phyloP scores from a whole-genome alignment of 2,888 invertebrate species.

The Petrophora chlorosata region DNA sequence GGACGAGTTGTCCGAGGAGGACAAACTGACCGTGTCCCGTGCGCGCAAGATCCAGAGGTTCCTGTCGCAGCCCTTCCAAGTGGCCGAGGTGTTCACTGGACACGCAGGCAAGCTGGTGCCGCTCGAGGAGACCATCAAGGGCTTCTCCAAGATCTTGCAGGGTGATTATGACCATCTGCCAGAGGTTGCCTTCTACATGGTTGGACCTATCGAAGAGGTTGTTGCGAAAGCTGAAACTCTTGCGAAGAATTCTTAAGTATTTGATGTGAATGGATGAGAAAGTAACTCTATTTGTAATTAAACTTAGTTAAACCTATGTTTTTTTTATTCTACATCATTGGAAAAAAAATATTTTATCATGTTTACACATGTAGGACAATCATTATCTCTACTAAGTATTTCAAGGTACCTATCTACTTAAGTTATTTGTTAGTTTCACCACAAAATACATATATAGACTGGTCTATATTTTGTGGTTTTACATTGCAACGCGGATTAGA shows the following conservation, averaged over 20 bases:
- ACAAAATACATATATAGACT: no score
- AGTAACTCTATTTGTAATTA: slow-evolving; percentile 59
- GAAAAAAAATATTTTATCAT: no score
- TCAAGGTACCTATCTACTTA: no score
- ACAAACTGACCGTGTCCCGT: slow-evolving; percentile 96
- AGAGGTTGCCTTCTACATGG: slow-evolving; percentile 98
- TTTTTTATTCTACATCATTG: not conserved
- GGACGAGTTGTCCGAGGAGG: slow-evolving; percentile 97
- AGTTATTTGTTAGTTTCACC: no score
- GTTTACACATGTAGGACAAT: no score
- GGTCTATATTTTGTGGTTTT: no score
- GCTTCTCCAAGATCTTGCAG: slow-evolving; percentile 92
- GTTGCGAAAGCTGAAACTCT: slow-evolving; percentile 92
- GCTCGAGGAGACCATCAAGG: slow-evolving; percentile 93
- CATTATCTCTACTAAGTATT: no score
- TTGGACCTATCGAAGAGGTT: slow-evolving; percentile 96
- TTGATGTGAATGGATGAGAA: slow-evolving; percentile 48
- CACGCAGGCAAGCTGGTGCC: slow-evolving; percentile 95
- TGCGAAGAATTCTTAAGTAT: slow-evolving; percentile 85
- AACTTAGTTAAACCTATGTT: slow-evolving; percentile 51
- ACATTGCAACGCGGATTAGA: no score
- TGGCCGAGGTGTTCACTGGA: slow-evolving; percentile 97
- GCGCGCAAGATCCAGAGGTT: slow-evolving; percentile 97
- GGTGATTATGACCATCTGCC: slow-evolving; percentile 96
- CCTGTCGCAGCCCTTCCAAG: slow-evolving; percentile 96